Conservation (phyloP, 2,113 vertebrate species). For the Corythoichthys intestinalis region DNA sequence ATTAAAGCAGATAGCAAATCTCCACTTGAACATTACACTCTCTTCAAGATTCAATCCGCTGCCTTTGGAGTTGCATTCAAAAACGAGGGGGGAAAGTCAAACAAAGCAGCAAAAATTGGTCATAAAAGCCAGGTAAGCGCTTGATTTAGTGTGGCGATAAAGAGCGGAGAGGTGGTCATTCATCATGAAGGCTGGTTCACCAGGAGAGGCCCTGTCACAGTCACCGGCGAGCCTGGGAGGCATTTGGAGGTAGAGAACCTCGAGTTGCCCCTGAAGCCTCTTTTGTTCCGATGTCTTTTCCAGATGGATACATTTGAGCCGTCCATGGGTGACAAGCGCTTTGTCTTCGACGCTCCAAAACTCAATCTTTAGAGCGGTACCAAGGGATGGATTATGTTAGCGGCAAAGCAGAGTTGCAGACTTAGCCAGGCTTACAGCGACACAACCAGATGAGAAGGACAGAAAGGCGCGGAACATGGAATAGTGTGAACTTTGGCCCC, state of each 20-base stretch:
- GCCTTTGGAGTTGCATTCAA: constrained; percentile 63
- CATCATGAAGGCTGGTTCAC: constrained; percentile 71
- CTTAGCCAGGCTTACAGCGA: constrained; percentile 14
- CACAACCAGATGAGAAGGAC: constrained; percentile 23
- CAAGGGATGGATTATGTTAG: constrained; percentile 35
- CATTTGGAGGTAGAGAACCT: constrained; percentile 40
- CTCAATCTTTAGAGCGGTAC: constrained; percentile 34
- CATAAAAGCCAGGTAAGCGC: constrained; percentile 74
- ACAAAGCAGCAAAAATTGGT: constrained; percentile 75
- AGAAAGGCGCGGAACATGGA: constrained; percentile 10
- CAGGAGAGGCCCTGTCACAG: constrained; percentile 71
- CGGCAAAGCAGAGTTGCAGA: constrained; percentile 28
- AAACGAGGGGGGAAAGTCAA: constrained; percentile 51
- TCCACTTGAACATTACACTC: constrained; percentile 15
- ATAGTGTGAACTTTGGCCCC: background rate
- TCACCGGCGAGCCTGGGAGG: constrained; percentile 64
- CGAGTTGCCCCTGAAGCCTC: constrained; percentile 51
- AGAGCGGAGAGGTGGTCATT: constrained; percentile 74
- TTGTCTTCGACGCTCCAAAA: constrained; percentile 37
- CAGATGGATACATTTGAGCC: constrained; percentile 53
- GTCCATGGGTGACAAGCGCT: constrained; percentile 34
- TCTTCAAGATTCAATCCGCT: constrained; percentile 21
- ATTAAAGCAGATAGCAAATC: constrained; percentile 34
- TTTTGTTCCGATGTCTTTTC: constrained; percentile 60
- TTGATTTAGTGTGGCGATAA: constrained; percentile 80